These are phyloP conservation scores for Gobio occitaniae DNA, from an alignment of 2,797 vertebrate species.

Conservation along the genomic window DNA sequence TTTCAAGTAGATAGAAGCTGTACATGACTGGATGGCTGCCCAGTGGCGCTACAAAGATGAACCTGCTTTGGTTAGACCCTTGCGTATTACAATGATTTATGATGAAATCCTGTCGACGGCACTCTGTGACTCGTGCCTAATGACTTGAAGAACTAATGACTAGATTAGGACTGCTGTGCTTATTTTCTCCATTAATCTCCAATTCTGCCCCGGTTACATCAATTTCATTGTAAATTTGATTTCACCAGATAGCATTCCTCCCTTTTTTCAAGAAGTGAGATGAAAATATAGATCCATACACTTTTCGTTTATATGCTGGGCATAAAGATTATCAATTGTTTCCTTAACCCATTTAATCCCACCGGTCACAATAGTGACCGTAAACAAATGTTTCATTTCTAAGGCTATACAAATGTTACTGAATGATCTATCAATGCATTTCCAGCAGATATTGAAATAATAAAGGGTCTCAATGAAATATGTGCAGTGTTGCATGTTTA, in stretches of 20 bases:
- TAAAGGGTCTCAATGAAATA: too few species aligned
- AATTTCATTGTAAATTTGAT: constrained; percentile 30
- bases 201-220: constrained; percentile 28
- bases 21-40: constrained; percentile 15
- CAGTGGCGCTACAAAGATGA: not conserved
- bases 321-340: not conserved
- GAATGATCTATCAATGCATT: too few species aligned
- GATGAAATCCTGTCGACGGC: constrained; percentile 29
- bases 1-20: not conserved
- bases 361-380: too few species aligned
- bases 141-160: constrained; percentile 41
- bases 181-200: constrained; percentile 35
- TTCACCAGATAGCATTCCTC: constrained; percentile 15
- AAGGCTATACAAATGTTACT: too few species aligned
- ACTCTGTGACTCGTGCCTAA: constrained; percentile 33
- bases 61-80: constrained; percentile 19
- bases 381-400: too few species aligned
- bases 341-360: too few species aligned
- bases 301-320: not conserved
- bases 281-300: constrained; percentile 10
- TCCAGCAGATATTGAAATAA: too few species aligned
- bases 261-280: not conserved
- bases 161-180: constrained; percentile 32
- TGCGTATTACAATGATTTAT: constrained; percentile 33
- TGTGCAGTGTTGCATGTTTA: too few species aligned